Conservation (phyloP, 2,888 invertebrate genomes). For the Podabrus alpinus region DNA sequence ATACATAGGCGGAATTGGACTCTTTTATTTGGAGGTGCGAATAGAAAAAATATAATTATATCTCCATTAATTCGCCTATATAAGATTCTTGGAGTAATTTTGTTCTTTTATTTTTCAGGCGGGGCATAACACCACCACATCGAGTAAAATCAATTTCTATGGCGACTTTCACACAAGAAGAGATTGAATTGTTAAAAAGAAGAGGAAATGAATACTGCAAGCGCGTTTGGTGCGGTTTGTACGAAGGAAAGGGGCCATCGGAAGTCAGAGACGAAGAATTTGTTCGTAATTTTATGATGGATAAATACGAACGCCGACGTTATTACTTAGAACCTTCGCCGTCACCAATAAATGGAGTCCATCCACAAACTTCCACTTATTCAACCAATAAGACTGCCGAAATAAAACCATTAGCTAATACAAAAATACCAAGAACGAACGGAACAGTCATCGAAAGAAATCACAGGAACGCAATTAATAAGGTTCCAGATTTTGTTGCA, state of each 20-base stretch:
- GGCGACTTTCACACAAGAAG: conserved; percentile 95
- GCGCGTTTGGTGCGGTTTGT: conserved; percentile 90
- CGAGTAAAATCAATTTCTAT: conserved; percentile 98
- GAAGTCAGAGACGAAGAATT: conserved; percentile 85
- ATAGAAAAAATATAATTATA: no score
- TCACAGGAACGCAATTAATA: conserved; percentile 25
- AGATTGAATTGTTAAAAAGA: conserved; percentile 86
- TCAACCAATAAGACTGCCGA: conserved; percentile 14
- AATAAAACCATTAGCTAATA: conserved; percentile 18
- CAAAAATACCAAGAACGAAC: conserved; percentile 14
- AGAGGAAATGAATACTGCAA: conserved; percentile 94
- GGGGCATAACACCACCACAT: conserved; percentile 96
- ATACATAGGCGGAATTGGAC: no score
- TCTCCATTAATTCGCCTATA: no score
- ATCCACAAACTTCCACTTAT: conserved; percentile 7
- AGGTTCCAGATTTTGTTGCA: conserved; percentile 61
- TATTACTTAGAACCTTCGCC: conserved; percentile 56
- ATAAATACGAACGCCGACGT: conserved; percentile 93
- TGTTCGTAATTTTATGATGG: conserved; percentile 89
- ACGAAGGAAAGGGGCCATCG: conserved; percentile 72
- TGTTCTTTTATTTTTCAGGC: conserved; percentile 65
- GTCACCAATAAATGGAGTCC: conserved; percentile 15
- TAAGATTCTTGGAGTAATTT: not conserved
- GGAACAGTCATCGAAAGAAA: conserved; percentile 24
- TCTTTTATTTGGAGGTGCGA: no score